Evolutionary conservation across 2,797 vertebrate genomes (phyloP).

Genomic region (Hylomyscus alleni): DNA sequence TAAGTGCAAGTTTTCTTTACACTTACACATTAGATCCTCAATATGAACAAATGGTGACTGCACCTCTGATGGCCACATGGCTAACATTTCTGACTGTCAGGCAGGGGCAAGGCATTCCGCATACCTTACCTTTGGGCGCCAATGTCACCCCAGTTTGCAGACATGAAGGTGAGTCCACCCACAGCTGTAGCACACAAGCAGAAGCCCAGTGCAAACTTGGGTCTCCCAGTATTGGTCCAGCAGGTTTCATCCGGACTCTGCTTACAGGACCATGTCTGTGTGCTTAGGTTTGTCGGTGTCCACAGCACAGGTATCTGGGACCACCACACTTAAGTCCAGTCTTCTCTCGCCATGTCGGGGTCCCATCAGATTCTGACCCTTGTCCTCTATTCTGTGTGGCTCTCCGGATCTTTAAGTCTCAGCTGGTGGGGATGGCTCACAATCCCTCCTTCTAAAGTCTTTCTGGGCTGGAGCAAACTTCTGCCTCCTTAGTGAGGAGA

Average conservation of each 20-base stretch:
- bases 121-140: rapidly evolving
- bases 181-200: rapidly evolving
- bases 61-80: rapidly evolving
- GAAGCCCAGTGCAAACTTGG: rapidly evolving
- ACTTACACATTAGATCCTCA: not conserved
- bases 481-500: rapidly evolving
- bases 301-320: rapidly evolving
- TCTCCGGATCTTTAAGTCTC: not conserved
- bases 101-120: rapidly evolving
- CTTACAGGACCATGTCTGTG: rapidly evolving
- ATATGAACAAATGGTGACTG: too few species aligned
- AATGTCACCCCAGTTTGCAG: not conserved
- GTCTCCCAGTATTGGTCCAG: not conserved
- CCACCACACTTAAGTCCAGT: rapidly evolving
- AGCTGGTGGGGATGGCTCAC: not conserved
- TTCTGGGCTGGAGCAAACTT: too few species aligned
- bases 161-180: not conserved
- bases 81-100: rapidly evolving
- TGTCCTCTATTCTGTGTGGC: rapidly evolving
- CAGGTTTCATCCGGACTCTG: rapidly evolving
- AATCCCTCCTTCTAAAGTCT: not conserved
- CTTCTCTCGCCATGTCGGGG: too few species aligned
- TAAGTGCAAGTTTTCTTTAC: not conserved
- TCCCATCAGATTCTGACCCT: not conserved
- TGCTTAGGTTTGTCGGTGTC: rapidly evolving